Evolutionary conservation across 1,140 invertebrate genomes (phyloP).

Genomic region (Latrodectus geometricus): DNA sequence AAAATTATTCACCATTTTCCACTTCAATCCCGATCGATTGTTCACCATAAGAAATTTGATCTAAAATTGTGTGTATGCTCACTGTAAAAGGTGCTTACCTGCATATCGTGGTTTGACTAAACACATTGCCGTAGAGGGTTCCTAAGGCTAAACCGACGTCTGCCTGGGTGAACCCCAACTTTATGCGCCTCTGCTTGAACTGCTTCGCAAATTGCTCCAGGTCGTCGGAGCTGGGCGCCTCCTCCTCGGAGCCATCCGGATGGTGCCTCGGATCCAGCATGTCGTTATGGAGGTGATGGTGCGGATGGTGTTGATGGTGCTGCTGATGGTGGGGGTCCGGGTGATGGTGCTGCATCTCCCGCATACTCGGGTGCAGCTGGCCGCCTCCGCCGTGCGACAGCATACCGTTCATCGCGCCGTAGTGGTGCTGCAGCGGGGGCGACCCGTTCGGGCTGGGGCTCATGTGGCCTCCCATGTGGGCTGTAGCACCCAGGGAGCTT

Average conservation of each 20-base stretch:
- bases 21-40: too few relatives aligned
- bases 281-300: slow-evolving; percentile 79
- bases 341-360: slow-evolving; percentile 73
- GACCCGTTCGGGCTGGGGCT: slow-evolving; percentile 63
- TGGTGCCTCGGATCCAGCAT: slow-evolving; percentile 63
- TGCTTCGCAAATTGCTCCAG: slow-evolving; percentile 99
- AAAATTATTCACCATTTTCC: too few relatives aligned
- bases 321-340: slow-evolving; percentile 74
- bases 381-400: slow-evolving; percentile 35
- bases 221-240: slow-evolving; percentile 96
- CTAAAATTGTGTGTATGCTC: too few relatives aligned
- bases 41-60: too few relatives aligned
- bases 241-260: slow-evolving; percentile 71
- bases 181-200: slow-evolving; percentile 99
- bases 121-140: slow-evolving; percentile 98
- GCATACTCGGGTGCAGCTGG: slow-evolving; percentile 77
- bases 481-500: slow-evolving; percentile 70
- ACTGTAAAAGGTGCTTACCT: slow-evolving; percentile 90
- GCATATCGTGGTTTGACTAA: slow-evolving; percentile 99
- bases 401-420: slow-evolving; percentile 64
- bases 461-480: slow-evolving; percentile 65
- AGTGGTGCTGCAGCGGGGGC: slow-evolving; percentile 69
- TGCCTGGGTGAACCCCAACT: slow-evolving; percentile 97
- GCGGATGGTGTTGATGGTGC: slow-evolving; percentile 70
- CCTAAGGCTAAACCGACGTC: slow-evolving; percentile 98